phyloP scores from a whole-genome alignment of 2,113 vertebrate species.

The Galeopterus variegatus region DNA sequence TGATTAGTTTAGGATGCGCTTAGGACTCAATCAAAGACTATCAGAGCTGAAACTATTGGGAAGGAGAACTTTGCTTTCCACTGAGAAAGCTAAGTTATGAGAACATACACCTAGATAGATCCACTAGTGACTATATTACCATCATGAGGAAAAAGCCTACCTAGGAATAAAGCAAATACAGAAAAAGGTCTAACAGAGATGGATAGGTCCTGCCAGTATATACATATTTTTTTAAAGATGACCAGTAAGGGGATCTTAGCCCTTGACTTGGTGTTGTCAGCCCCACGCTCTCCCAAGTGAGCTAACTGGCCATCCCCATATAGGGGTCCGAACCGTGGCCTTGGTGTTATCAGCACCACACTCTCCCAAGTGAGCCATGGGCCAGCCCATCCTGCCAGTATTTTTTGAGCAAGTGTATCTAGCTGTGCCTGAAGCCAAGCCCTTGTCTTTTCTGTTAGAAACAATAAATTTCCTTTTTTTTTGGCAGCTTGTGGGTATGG shows the following conservation, averaged over 20 bases:
- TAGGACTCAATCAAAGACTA: constrained; percentile 42
- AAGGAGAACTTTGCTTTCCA: constrained; percentile 56
- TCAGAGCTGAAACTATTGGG: constrained; percentile 35
- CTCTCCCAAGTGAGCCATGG: too few relatives aligned
- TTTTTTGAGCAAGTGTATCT: constrained; percentile 30
- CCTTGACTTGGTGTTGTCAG: too few relatives aligned
- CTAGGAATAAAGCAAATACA: not conserved
- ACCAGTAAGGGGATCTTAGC: too few relatives aligned
- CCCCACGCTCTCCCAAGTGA: too few relatives aligned
- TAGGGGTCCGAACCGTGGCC: too few relatives aligned
- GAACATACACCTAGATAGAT: not conserved
- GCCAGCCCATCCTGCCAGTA: not conserved
- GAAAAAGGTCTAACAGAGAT: not conserved
- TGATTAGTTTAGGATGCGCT: not conserved
- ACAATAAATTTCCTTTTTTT: not conserved
- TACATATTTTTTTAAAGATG: too few relatives aligned
- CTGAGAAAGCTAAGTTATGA: constrained; percentile 4
- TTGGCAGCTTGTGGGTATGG: too few relatives aligned
- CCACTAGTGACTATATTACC: not conserved
- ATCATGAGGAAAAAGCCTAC: not conserved
- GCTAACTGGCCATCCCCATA: too few relatives aligned
- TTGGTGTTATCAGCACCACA: too few relatives aligned
- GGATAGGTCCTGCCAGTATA: not conserved
- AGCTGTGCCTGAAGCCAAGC: not conserved
- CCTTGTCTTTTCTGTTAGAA: constrained; percentile 10